Percentiles rank a stretch among this genome's conserved stretches.
These are phyloP conservation scores for Scaptomyza polygonia DNA, from an alignment of 2,888 invertebrate species.

Conservation along the genomic window DNA sequence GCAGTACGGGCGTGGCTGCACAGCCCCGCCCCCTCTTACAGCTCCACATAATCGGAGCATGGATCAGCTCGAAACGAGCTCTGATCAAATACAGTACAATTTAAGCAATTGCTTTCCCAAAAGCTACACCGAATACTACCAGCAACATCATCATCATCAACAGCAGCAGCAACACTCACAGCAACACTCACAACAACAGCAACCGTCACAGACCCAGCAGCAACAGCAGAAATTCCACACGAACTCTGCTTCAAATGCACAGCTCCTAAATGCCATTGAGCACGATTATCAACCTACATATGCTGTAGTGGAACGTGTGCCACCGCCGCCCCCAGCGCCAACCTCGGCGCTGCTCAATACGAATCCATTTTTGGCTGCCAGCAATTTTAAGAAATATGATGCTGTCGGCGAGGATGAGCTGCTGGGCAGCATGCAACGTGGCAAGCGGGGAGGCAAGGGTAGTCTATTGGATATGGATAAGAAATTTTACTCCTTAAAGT, in stretches of 20 bases:
- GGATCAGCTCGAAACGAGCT: slow-evolving; percentile 36
- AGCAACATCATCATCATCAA: slow-evolving; percentile 75
- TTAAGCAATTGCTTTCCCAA: slow-evolving; percentile 83
- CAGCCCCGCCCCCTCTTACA: slow-evolving; percentile 58
- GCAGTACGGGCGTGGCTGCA: slow-evolving; percentile 71
- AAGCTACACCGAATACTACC: slow-evolving; percentile 83
- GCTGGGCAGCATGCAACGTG: slow-evolving; percentile 51
- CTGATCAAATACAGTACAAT: slow-evolving; percentile 81
- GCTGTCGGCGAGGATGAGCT: slow-evolving; percentile 59
- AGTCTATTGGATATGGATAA: slow-evolving; percentile 73
- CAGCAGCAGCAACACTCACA: slow-evolving; percentile 50
- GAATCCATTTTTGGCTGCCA: slow-evolving; percentile 82
- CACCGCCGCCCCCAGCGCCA: slow-evolving; percentile 50
- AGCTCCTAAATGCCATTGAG: slow-evolving; percentile 77
- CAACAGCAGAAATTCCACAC: slow-evolving; percentile 57
- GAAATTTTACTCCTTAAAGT: slow-evolving; percentile 84
- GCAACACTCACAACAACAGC: slow-evolving; percentile 50
- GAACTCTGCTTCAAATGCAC: slow-evolving; percentile 71
- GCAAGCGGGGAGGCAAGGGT: slow-evolving; percentile 39
- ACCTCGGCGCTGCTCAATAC: slow-evolving; percentile 63
- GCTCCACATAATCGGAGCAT: slow-evolving; percentile 55
- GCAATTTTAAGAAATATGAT: slow-evolving; percentile 82
- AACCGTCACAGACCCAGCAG: slow-evolving; percentile 27
- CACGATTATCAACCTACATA: slow-evolving; percentile 81
- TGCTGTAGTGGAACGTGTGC: slow-evolving; percentile 77